Base-by-base conservation (phyloP, 2,113 vertebrate genomes). In the Gorsachius goisagi region DNA sequence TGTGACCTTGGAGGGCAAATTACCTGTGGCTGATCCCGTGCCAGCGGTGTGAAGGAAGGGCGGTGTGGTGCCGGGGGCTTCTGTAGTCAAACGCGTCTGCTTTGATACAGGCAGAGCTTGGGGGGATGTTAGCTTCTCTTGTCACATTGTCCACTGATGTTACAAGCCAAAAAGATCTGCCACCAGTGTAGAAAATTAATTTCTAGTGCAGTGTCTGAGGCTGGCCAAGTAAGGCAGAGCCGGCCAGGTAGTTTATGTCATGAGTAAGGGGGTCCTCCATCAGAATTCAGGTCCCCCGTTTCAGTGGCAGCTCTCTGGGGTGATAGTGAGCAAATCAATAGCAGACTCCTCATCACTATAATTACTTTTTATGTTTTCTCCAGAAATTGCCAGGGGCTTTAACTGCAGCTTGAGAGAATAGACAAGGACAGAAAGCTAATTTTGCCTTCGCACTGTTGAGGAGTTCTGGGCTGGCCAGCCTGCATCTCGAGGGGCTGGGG, bases 41-140 rank as follows among this genome's bases (percentile, higher is more conserved):
- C 81, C 52, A n/a, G 73, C 7, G 0, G 86, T 77, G 80, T 27
- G 14, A 66, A 84, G 60, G 53, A 66, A 84, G 60, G 53, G 41
- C 7, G 1, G 12, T 22, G 12, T 5, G 12, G 39, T 79, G 78
- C 85, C 15, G 8, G 83, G 72, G 76, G 39, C 89, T 91, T 78
- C 90, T 90, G 8, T 62, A 58, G 67, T 66, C 78, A 33, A 27
- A 86, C 10, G 1, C 1, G 0, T 62, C 67, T 0, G 0, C 87
- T 95, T 94, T 92, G 94, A 87, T 92, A 64, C 66, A 75, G 83
- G 44, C 66, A 79, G 73, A 93, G 78, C 84, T 78, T 76, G 75
- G 76, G 60, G 81, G 72, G 35, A 91, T 83, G 76, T 71, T 76
- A 68, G 33, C 88, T 80, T 32, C 80, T 83, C 80, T 41, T 80